Base-by-base conservation (phyloP, 2,113 vertebrate species). In the Gila orcuttii region DNA sequence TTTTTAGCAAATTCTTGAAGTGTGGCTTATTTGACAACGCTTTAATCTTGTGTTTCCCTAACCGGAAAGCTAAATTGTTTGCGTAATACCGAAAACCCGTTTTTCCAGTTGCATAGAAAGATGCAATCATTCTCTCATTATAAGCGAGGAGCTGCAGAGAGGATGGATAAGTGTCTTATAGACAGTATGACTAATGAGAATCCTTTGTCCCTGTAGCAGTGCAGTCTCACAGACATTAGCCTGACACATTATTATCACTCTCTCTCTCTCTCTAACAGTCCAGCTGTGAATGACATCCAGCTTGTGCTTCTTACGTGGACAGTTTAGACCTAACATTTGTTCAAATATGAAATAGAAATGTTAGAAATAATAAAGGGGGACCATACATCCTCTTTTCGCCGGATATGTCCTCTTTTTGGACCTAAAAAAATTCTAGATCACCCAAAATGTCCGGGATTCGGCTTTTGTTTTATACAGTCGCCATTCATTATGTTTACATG, bases 41-140 rank as follows among this genome's bases (percentile, higher is more conserved):
- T 86, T 90, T 84, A 52, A 85, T 89, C 85, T 89, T 86, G 25
- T 87, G 77, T 91, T 90, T 90, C 85, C 85, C 83, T 90, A 90
- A 90, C 88, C 86, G 76, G 78, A 89, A 74, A 79, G 77, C 69
- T 90, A 92, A 89, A 84, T 87, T 80, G 90, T 93, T 92, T 92
- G 83, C 80, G 79, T 84, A 84, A 86, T 90, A 88, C 88, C 87
- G 69, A 90, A 91, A 90, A 92, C 93, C 82, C 88, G 82, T 90
- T 90, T 92, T 90, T 88, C 87, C 88, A 91, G 91, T 86, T 91
- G 88, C 90, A 91, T 91, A 92, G 89, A 91, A 93, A 91, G 89
- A 90, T 89, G 91, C 89, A 93, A 93, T 93, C 88, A 89, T 90
- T 90, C 89, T 92, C 86, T 92, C 92, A 89, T 91, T 89, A 90